Evolutionary conservation across 2,888 invertebrate species (phyloP), one percentile per base, ranked within the genome.

Genomic region (Eugnorisma glareosa): DNA sequence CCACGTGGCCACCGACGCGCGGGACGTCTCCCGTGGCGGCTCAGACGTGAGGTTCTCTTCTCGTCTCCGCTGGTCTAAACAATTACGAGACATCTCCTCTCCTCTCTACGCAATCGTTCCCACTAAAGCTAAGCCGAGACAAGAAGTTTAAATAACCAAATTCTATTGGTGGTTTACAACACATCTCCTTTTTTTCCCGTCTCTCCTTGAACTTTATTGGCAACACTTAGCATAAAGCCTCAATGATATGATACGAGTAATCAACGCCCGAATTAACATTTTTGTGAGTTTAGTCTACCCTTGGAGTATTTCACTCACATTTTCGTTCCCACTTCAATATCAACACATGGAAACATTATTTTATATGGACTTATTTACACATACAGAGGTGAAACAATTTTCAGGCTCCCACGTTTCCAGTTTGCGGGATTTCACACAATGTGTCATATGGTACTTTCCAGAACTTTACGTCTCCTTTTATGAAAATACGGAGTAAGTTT

Each of bases 361-460:
- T 72, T 51, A 63, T 64, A 75, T 67, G 37, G 67, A 45, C 45
- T 75, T 75, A 73, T 73, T 79, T 81, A 67, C 51, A 57, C 35
- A 75, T 15, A 59, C 61, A n/a, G 63, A 18, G 51, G 67, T 64
- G 54, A 66, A 71, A 83, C 28, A 79, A 83, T 76, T 77, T 72
- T 70, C 37, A 13, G 67, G 35, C 40, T 31, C 18, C 15, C 67
- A 68, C 63, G 4, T 71, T 67, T 15, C 61, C 40, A 61, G 45
- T 82, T 66, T 51, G 37, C 69, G 54, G 61, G 45, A 81, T 70
- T 76, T 70, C 66, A 74, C 61, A 59, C 64, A 54, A 83, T 74
- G 66, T 85, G 81, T 81, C 61, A 66, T 18, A 81, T 57, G 54
- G 54, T 24, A 61, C 28, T 67, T 73, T 73, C 48, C 24, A 8